A percentile compares a stretch with the other conserved stretches of the same genome.
Conservation (phyloP, 2,797 vertebrate genomes). For the Lemur catta region DNA sequence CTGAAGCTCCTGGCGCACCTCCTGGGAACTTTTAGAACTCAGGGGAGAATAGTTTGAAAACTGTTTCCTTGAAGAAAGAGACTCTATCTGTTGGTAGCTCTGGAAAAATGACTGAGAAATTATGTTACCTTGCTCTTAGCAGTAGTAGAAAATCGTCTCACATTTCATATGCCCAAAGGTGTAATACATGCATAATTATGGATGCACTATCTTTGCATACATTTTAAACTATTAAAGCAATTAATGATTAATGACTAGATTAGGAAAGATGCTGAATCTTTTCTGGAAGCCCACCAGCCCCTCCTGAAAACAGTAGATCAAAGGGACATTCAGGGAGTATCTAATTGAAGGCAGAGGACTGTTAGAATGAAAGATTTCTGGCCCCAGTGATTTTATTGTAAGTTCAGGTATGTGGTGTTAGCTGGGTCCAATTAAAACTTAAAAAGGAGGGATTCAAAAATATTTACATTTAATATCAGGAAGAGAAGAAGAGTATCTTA, state of each 20-base stretch:
- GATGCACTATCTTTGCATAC: conserved; percentile 18
- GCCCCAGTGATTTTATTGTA: not conserved
- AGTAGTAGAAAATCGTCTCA: conserved; percentile 32
- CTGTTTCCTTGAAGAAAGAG: conserved; percentile 11
- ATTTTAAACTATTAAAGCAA: conserved; percentile 49
- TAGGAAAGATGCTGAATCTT: not conserved
- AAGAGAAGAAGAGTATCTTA: not conserved
- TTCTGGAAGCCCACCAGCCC: not conserved
- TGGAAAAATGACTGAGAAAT: conserved; percentile 30
- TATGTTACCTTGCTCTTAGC: not conserved
- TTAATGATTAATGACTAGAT: conserved; percentile 52
- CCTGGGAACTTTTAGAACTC: not conserved
- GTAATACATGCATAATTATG: not conserved
- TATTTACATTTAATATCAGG: not conserved
- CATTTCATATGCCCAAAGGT: conserved; percentile 33
- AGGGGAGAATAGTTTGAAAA: not conserved
- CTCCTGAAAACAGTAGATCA: not conserved
- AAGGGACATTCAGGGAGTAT: not conserved
- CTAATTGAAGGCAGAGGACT: not conserved
- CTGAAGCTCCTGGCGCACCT: not conserved
- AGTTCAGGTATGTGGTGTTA: not conserved
- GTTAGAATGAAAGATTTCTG: not conserved
- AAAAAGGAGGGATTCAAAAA: not conserved
- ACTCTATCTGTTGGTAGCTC: not conserved
- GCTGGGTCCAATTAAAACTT: not conserved